phyloP scores from a whole-genome alignment of 2,888 invertebrate genomes.

The Leptinotarsa rubiginosa region DNA sequence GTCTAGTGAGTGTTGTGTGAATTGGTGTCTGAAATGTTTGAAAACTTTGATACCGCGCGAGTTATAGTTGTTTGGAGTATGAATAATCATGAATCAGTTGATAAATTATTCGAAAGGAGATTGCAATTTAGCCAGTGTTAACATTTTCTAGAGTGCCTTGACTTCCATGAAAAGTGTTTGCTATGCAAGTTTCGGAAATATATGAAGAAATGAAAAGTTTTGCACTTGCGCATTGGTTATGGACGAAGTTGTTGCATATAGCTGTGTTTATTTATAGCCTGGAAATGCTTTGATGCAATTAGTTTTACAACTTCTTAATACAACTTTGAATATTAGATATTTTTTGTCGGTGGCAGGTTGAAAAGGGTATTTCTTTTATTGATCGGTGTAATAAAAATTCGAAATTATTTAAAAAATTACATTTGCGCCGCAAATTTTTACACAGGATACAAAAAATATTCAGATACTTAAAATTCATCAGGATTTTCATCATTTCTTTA shows the following conservation, averaged over 20 bases:
- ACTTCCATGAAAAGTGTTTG: slow-evolving; percentile 45
- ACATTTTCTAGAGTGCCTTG: slow-evolving; percentile 33
- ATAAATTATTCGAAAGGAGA: neutral
- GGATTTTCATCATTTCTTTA: no score
- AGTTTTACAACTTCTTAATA: no score
- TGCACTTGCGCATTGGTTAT: slow-evolving; percentile 46
- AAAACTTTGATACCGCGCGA: slow-evolving; percentile 9
- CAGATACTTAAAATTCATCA: no score
- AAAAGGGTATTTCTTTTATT: no score
- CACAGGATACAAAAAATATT: no score
- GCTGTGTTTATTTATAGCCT: slow-evolving; percentile 11
- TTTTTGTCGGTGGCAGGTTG: no score
- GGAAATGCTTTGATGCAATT: neutral
- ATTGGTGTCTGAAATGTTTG: slow-evolving; percentile 16
- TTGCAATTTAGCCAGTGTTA: neutral
- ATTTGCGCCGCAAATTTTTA: no score
- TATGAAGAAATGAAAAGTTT: slow-evolving; percentile 49
- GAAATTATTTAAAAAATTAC: no score
- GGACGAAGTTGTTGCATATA: neutral
- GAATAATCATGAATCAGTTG: neutral
- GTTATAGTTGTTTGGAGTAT: neutral
- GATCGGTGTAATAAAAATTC: no score
- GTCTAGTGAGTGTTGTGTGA: neutral
- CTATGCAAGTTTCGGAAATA: slow-evolving; percentile 50
- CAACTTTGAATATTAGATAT: no score